Conservation (phyloP, 2,797 vertebrate genomes). For the Coranthus polyacanthus region DNA sequence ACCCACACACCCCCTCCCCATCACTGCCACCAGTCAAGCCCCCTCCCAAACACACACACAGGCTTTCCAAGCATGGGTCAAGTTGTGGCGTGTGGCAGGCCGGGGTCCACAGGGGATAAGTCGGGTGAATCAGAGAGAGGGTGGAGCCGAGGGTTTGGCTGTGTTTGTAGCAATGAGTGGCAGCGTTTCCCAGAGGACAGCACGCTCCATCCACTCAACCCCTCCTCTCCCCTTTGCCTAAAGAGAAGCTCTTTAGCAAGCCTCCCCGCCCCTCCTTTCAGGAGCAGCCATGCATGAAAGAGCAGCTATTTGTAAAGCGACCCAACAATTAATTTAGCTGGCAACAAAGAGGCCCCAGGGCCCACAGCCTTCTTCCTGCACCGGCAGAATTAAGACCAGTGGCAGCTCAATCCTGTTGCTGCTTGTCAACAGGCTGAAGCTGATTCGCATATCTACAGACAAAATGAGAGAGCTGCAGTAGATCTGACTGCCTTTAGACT, state of each 20-base stretch:
- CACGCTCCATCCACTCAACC: slow-evolving; percentile 62
- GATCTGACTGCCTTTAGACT: slow-evolving; percentile 21
- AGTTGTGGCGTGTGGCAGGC: slow-evolving; percentile 69
- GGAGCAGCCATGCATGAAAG: slow-evolving; percentile 84
- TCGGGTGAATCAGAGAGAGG: slow-evolving; percentile 51
- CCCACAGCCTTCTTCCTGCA: slow-evolving; percentile 53
- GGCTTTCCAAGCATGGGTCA: slow-evolving; percentile 57
- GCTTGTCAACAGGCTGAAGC: slow-evolving; percentile 80
- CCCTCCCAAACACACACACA: slow-evolving; percentile 35
- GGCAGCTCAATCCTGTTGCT: slow-evolving; percentile 77
- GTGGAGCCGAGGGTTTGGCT: slow-evolving; percentile 56
- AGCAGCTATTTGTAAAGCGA: slow-evolving; percentile 87
- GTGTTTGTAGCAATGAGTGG: slow-evolving; percentile 69
- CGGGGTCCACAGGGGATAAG: slow-evolving; percentile 56
- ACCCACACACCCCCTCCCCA: slow-evolving; percentile 30
- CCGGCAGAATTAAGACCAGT: slow-evolving; percentile 72
- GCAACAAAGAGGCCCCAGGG: slow-evolving; percentile 83
- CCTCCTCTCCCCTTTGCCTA: slow-evolving; percentile 73
- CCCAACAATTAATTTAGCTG: slow-evolving; percentile 85
- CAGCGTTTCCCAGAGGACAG: slow-evolving; percentile 64
- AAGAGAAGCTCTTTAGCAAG: slow-evolving; percentile 83
- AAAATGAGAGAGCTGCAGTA: slow-evolving; percentile 32
- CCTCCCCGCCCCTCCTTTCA: slow-evolving; percentile 76
- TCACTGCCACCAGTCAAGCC: slow-evolving; percentile 15
- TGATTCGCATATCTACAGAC: slow-evolving; percentile 74